Percentiles rank a stretch among this genome's conserved stretches.
These are phyloP conservation scores for Ischnus inquisitorius DNA, from an alignment of 2,888 invertebrate genomes.

Conservation along the genomic window DNA sequence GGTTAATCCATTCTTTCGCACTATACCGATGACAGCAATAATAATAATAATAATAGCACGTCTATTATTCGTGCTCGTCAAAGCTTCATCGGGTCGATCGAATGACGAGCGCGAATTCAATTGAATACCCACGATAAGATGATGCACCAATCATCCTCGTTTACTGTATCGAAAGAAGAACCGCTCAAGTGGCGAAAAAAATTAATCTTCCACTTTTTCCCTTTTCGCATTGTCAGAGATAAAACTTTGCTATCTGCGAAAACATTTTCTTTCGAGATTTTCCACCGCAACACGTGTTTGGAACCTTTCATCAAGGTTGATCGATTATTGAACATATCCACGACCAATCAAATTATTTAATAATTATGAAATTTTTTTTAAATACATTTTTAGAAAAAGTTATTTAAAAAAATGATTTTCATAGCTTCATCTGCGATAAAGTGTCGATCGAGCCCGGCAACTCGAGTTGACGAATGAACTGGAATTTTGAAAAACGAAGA, in stretches of 20 bases:
- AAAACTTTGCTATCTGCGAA: background rate
- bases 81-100: background rate
- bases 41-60: background rate
- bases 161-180: background rate
- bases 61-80: background rate
- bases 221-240: background rate
- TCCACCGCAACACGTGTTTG: too few relatives aligned
- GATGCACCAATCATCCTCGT: background rate
- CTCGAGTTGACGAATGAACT: too few relatives aligned
- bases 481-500: too few relatives aligned
- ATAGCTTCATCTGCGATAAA: too few relatives aligned
- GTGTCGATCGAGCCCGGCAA: too few relatives aligned
- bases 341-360: too few relatives aligned
- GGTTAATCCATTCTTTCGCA: constrained; percentile 5
- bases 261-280: too few relatives aligned
- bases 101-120: background rate
- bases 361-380: too few relatives aligned
- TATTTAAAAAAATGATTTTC: too few relatives aligned
- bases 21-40: background rate
- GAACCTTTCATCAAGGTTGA: too few relatives aligned
- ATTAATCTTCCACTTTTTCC: background rate
- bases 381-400: too few relatives aligned
- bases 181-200: background rate
- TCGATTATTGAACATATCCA: too few relatives aligned
- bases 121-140: background rate